These are phyloP conservation scores for Periparus ater DNA, from an alignment of 2,797 vertebrate genomes.

Conservation along the genomic window DNA sequence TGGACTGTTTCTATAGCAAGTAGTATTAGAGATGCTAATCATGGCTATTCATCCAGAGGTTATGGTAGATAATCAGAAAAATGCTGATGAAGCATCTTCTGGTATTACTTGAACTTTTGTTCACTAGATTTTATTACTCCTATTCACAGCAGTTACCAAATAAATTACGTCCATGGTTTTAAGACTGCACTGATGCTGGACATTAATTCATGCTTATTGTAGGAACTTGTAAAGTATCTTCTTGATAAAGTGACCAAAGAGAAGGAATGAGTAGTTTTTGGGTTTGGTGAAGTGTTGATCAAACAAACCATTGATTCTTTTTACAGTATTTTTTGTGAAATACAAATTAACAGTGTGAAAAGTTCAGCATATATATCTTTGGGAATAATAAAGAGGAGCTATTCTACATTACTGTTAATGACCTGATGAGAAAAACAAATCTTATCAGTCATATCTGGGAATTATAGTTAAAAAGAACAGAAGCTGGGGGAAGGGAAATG, in stretches of 20 bases:
- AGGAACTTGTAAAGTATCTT: neutral
- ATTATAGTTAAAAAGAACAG: neutral
- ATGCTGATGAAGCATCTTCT: conserved; percentile 43
- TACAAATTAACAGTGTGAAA: conserved; percentile 27
- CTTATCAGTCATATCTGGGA: neutral
- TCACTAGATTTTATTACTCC: conserved; percentile 20
- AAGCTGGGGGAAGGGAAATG: neutral
- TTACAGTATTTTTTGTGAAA: neutral
- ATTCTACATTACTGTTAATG: neutral
- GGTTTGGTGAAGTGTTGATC: neutral
- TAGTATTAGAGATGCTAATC: conserved; percentile 33
- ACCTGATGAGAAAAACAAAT: conserved; percentile 5
- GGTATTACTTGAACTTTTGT: conserved; percentile 46
- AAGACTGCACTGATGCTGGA: neutral
- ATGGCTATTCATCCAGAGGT: neutral
- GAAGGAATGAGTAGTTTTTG: neutral
- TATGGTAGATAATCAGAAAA: conserved; percentile 40
- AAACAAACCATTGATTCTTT: conserved; percentile 4
- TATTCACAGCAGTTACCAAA: neutral
- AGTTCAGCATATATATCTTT: neutral
- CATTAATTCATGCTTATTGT: conserved; percentile 25
- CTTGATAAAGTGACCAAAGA: conserved; percentile 5
- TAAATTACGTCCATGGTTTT: conserved; percentile 42
- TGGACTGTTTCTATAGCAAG: neutral
- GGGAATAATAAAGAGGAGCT: neutral